Percentiles rank a stretch among this genome's conserved stretches.
Evolutionary conservation across 2,797 vertebrate genomes (phyloP).

Genomic region (Buceros bicornis): DNA sequence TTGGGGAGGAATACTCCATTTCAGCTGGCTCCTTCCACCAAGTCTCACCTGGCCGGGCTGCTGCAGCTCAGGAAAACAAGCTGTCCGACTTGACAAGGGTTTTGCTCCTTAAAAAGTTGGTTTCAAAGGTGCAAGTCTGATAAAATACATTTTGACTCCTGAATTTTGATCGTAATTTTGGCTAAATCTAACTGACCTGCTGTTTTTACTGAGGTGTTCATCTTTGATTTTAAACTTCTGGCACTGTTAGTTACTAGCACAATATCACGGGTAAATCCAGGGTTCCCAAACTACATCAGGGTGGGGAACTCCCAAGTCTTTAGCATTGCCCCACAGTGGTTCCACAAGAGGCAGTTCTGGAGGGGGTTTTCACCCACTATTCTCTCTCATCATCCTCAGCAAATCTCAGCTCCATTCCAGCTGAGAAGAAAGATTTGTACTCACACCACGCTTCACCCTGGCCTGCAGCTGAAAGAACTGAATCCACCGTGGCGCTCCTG

Average conservation of each 20-base stretch:
- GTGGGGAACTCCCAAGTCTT: not conserved
- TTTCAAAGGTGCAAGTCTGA: not conserved
- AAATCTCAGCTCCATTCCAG: not conserved
- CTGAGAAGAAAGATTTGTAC: not conserved
- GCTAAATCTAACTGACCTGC: not conserved
- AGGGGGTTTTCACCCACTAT: rapidly evolving
- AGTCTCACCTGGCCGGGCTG: not conserved
- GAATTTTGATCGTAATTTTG: not conserved
- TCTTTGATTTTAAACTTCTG: not conserved
- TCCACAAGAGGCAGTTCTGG: not conserved
- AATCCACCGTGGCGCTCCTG: not conserved
- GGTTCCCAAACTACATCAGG: not conserved
- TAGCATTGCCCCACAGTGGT: not conserved
- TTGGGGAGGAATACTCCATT: rapidly evolving
- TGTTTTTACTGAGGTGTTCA: not conserved
- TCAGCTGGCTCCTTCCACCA: not conserved
- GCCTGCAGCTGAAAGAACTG: not conserved
- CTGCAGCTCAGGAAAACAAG: not conserved
- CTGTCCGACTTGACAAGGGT: not conserved
- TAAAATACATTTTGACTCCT: not conserved
- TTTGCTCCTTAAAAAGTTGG: not conserved
- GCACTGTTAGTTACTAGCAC: not conserved
- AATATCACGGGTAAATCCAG: not conserved
- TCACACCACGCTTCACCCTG: not conserved
- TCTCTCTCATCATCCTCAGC: not conserved